These are phyloP conservation scores for Furcula furcula DNA, from an alignment of 2,888 invertebrate species.

Conservation along the genomic window DNA sequence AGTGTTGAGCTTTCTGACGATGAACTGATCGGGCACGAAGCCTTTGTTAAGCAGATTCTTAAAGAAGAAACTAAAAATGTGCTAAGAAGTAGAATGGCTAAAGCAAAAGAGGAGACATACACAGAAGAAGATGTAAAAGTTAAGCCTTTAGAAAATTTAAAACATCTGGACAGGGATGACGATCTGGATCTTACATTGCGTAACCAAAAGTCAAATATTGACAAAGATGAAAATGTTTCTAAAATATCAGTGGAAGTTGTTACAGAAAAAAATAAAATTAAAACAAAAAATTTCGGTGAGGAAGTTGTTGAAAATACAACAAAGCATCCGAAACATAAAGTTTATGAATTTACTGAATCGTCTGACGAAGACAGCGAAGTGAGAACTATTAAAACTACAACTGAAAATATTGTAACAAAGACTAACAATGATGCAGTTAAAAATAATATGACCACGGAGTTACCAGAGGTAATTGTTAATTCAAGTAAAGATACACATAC, in stretches of 20 bases:
- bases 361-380: slow-evolving; percentile 22
- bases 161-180: slow-evolving; percentile 9
- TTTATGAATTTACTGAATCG: slow-evolving; percentile 1
- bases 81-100: slow-evolving; percentile 14
- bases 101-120: slow-evolving; percentile 5
- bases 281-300: neutral
- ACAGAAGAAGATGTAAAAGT: slow-evolving; percentile 11
- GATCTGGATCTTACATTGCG: slow-evolving; percentile 25
- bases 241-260: neutral
- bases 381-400: neutral
- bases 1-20: slow-evolving; percentile 46
- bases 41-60: slow-evolving; percentile 48
- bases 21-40: slow-evolving; percentile 44
- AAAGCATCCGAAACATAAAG: slow-evolving; percentile 2
- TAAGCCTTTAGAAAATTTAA: slow-evolving; percentile 12
- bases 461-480: too few species aligned
- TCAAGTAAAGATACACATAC: slow-evolving; percentile 1
- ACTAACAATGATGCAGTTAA: slow-evolving; percentile 1
- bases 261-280: neutral
- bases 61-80: slow-evolving; percentile 48
- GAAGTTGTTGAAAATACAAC: slow-evolving; percentile 2
- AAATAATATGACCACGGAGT: too few species aligned
- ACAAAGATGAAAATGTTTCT: slow-evolving; percentile 4
- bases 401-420: neutral
- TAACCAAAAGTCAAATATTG: slow-evolving; percentile 13